Conservation (phyloP, 2,113 vertebrate species). For the Ornithorhynchus anatinus region DNA sequence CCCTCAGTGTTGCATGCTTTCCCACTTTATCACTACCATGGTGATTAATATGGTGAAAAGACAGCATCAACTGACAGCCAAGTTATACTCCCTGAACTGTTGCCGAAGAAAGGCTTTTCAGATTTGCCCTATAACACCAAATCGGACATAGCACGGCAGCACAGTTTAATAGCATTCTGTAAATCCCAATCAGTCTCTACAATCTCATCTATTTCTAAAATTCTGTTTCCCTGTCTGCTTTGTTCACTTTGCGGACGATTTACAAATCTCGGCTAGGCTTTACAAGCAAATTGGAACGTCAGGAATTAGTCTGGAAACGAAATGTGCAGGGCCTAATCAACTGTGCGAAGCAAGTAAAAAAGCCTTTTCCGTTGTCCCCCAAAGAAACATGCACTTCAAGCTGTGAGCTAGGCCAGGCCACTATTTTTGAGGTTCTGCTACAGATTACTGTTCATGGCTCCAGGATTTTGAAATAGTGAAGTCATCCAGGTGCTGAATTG, state of each 20-base stretch:
- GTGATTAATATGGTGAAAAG: neutral
- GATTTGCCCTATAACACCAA: neutral
- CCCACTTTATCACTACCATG: neutral
- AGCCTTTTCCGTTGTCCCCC: conserved; percentile 54
- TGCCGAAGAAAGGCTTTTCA: neutral
- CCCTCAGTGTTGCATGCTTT: neutral
- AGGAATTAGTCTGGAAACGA: conserved; percentile 3
- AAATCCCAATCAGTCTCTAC: too few relatives aligned
- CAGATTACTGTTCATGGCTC: conserved; percentile 65
- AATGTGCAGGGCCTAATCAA: conserved; percentile 29
- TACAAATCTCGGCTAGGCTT: neutral
- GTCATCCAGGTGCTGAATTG: neutral
- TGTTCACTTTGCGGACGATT: neutral
- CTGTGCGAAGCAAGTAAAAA: conserved; percentile 45
- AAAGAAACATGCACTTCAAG: conserved; percentile 91
- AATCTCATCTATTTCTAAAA: neutral
- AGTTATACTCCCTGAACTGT: too few relatives aligned
- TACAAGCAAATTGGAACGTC: neutral
- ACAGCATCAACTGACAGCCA: too few relatives aligned
- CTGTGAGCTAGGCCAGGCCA: conserved; percentile 90
- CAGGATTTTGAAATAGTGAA: conserved; percentile 10
- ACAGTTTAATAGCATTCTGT: neutral
- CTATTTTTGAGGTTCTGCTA: conserved; percentile 96
- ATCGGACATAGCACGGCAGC: neutral
- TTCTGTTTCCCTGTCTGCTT: neutral